Evolutionary conservation across 2,113 vertebrate species (phyloP), one percentile per base, ranked within the genome.

Genomic region (Gnathonemus longibarbis): DNA sequence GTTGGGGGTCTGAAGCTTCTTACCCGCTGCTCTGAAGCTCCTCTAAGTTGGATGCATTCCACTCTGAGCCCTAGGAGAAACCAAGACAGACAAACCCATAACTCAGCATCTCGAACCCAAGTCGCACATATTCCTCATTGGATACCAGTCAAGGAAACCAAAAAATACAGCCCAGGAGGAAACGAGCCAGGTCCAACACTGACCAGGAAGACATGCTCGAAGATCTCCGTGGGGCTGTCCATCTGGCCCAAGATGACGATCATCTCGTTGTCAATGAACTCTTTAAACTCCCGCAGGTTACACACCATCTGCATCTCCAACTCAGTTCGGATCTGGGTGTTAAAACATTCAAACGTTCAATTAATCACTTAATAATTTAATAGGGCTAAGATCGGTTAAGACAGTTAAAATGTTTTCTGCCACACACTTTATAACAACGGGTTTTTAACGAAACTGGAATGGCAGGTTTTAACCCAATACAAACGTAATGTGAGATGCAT

Each of bases 261-360:
- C 98, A 99, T 99, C 92, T 99, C 98, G 7, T 99, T 99, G 93
- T 99, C 98, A 62, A 99, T 99, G 95, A 98, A 99, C 92, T 99
- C 98, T 88, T 99, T 99, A 92, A 98, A 99, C 94, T 99, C 98
- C 85, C 97, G 94, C 93, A 99, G 95, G 95, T 99, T 99, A 87
- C 98, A 99, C 31, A 96, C 97, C 98, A 99, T 99, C 93, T 99
- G 98, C 96, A 98, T 99, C 94, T 99, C 98, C 94, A 99, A 95
- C 92, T 99, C 98, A 0, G 98, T 99, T 80, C 98, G 97, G 89
- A 99, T 99, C 98, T 99, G 94, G 84, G 70, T 31, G 62, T 31
- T 19, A 42, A 80, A 19, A 80, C 6, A 39, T 17, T 42, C 10
- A 27, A 27, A 11, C 2, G 9, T 27, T 66, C 62, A 70, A 11